A percentile compares a stretch with the other conserved stretches of the same genome.
phyloP scores from a whole-genome alignment of 2,888 invertebrate species.

The Scaptomyza polygonia region DNA sequence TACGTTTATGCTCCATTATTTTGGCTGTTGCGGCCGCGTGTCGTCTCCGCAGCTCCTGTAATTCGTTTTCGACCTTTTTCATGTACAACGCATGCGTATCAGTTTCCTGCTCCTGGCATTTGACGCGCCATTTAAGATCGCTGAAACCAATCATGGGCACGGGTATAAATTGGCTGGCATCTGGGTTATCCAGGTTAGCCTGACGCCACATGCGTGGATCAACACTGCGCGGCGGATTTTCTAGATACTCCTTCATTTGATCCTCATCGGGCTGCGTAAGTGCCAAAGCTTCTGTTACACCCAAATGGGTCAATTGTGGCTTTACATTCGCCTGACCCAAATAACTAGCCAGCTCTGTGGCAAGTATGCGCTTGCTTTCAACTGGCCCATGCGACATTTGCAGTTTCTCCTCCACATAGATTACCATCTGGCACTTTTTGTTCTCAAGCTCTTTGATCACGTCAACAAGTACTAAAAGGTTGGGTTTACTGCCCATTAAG shows the following conservation, averaged over 20 bases:
- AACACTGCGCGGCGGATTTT: slow-evolving; percentile 95
- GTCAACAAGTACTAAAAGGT: slow-evolving; percentile 91
- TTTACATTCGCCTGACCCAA: slow-evolving; percentile 89
- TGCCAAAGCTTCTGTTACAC: slow-evolving; percentile 89
- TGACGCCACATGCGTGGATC: slow-evolving; percentile 97
- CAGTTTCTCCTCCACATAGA: slow-evolving; percentile 90
- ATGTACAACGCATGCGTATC: slow-evolving; percentile 92
- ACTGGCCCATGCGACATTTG: slow-evolving; percentile 85
- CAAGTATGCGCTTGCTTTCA: slow-evolving; percentile 88
- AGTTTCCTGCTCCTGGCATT: slow-evolving; percentile 93
- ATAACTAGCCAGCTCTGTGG: slow-evolving; percentile 89
- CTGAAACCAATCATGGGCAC: slow-evolving; percentile 96
- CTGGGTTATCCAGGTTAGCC: slow-evolving; percentile 97
- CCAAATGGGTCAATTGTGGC: slow-evolving; percentile 89
- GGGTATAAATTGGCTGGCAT: slow-evolving; percentile 94
- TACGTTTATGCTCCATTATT: slow-evolving; percentile 92
- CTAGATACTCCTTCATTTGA: slow-evolving; percentile 93
- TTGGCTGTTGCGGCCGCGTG: slow-evolving; percentile 92
- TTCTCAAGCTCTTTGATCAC: slow-evolving; percentile 91
- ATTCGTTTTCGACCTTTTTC: slow-evolving; percentile 90
- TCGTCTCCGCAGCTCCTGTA: slow-evolving; percentile 91
- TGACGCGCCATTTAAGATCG: slow-evolving; percentile 91
- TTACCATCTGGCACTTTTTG: slow-evolving; percentile 90
- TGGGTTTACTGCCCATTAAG: slow-evolving; percentile 93
- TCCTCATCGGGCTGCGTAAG: slow-evolving; percentile 91